Percentiles rank a stretch among this genome's conserved stretches.
Conservation (phyloP, 2,888 invertebrate genomes). For the Lucinisca nassula region DNA sequence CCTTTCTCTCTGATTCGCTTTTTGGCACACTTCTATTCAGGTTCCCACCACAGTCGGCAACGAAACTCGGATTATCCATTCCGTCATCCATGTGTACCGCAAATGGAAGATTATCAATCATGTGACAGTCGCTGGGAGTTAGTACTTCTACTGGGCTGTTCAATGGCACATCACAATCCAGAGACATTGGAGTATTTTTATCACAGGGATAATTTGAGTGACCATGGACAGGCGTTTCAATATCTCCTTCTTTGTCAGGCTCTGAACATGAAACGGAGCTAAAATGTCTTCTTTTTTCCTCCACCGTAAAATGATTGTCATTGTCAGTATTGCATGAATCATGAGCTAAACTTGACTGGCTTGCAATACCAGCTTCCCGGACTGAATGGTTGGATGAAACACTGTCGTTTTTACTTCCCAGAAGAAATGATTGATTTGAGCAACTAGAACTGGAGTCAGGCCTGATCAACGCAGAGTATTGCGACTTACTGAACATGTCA, state of each 20-base stretch:
- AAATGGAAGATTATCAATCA: background rate
- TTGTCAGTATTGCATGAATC: too few relatives aligned
- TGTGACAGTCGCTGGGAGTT: slow-evolving; percentile 20
- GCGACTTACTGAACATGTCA: background rate
- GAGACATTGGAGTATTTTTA: background rate
- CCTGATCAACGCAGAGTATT: background rate
- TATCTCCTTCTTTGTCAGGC: too few relatives aligned
- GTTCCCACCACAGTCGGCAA: background rate
- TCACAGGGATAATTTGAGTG: too few relatives aligned
- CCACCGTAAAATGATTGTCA: too few relatives aligned
- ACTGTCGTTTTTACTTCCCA: slow-evolving; percentile 31
- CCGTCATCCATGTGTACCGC: too few relatives aligned
- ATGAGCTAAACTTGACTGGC: background rate
- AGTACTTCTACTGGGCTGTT: slow-evolving; percentile 58
- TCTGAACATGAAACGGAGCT: too few relatives aligned
- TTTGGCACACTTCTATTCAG: background rate
- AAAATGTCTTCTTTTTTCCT: too few relatives aligned
- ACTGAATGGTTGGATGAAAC: background rate
- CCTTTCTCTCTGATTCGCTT: too few relatives aligned
- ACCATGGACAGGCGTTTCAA: too few relatives aligned
- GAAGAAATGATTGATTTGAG: slow-evolving; percentile 54
- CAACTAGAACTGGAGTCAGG: slow-evolving; percentile 64
- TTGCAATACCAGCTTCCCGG: background rate
- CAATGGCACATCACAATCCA: slow-evolving; percentile 39
- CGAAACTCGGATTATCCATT: background rate